Conservation (phyloP, 2,888 invertebrate genomes). For the Cephus nigrinus region DNA sequence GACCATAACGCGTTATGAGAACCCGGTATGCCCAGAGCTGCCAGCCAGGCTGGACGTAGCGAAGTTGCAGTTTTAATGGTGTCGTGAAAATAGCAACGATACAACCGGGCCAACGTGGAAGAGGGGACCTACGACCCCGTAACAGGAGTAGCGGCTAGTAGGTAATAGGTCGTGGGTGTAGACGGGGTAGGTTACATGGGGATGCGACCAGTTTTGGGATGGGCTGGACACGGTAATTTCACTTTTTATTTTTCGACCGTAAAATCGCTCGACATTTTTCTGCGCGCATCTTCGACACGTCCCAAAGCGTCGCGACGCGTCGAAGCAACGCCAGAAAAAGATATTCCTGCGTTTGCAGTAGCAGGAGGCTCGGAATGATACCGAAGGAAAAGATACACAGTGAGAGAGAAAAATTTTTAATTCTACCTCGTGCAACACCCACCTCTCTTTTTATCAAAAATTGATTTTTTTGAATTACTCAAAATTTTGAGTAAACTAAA, state of each 20-base stretch:
- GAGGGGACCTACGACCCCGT: background rate
- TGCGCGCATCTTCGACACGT: background rate
- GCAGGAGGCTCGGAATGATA: background rate
- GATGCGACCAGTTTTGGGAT: slow-evolving; percentile 14
- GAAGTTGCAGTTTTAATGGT: slow-evolving; percentile 56
- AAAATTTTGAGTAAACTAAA: background rate
- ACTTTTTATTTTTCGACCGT: slow-evolving; percentile 26
- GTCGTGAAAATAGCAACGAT: slow-evolving; percentile 48
- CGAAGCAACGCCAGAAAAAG: background rate
- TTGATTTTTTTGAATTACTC: background rate
- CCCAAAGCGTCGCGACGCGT: background rate
- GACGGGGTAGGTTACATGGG: background rate
- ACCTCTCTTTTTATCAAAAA: background rate
- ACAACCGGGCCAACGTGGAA: slow-evolving; percentile 18
- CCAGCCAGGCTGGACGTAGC: slow-evolving; percentile 34
- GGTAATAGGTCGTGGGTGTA: background rate
- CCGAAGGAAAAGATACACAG: too few relatives aligned
- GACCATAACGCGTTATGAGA: slow-evolving; percentile 54
- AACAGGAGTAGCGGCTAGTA: background rate
- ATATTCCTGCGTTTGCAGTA: background rate
- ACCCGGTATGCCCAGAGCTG: slow-evolving; percentile 15
- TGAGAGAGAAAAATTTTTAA: background rate
- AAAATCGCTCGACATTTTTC: slow-evolving; percentile 28
- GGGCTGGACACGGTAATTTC: slow-evolving; percentile 25
- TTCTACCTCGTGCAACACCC: background rate